Base-by-base conservation (phyloP, 2,113 vertebrate genomes). In the Rhinopomastus cyanomelas region DNA sequence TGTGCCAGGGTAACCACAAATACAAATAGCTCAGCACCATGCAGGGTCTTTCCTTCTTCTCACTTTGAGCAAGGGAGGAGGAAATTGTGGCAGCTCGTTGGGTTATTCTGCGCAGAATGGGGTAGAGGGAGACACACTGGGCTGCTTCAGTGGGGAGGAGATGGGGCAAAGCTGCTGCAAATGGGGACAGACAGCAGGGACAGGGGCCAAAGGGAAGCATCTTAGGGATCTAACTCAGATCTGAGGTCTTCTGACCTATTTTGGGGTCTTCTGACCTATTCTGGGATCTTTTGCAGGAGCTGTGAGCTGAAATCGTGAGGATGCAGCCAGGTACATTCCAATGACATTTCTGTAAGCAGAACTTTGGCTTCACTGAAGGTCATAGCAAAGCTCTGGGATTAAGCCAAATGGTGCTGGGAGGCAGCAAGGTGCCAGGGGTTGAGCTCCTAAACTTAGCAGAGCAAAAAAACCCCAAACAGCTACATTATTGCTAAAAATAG, bases 21-120 rank as follows among this genome's bases (percentile, higher is more conserved):
- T 8, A 59, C 93, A 72, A 89, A 86, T 16, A 88, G 55, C 87
- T 46, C 42, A 36, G 56, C 23, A 16, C 46, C 29, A 44, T 11
- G 1, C 37, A 6, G 53, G 69, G 64, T 88, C 68, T 55, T 90
- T 86, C 87, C 85, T 94, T 90, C 92, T 81, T 87, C 87, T 84
- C 29, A 3, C 66, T 79, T 32, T 32, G 27, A 88, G 74, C 2
- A 1, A 88, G 46, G 44, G 32, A 83, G 61, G 62, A 91, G 74
- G 87, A 92, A 95, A 72, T 12, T 22, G 78, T 4, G 14, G 80
- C 4, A 1, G 30, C 65, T 85, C 6, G 3, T 27, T 12, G 69
- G 0, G 3, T 16, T 76, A 10, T 8, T 39, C 74, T 9, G 56
- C 1, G 5, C 68, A 72, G 44, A 55, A 51, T 22, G 46, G 64